A percentile compares a stretch with the other conserved stretches of the same genome.
phyloP scores from a whole-genome alignment of 2,797 vertebrate genomes.

The Tympanoctomys barrerae region DNA sequence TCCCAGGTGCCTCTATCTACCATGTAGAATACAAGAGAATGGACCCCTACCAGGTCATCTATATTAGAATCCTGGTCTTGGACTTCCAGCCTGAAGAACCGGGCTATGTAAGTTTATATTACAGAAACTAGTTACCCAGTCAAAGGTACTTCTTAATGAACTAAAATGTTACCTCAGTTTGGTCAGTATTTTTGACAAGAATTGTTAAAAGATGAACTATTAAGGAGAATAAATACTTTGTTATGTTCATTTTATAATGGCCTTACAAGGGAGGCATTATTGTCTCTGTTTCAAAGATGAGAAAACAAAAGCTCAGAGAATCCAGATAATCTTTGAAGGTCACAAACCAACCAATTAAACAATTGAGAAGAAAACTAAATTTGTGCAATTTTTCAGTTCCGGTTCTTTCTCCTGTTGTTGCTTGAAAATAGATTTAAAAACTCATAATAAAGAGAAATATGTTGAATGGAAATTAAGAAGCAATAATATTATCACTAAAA shows the following conservation, averaged over 20 bases:
- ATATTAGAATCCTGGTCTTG: not conserved
- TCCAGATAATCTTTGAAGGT: not conserved
- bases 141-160: not conserved
- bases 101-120: not conserved
- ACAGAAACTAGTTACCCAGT: not conserved
- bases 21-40: not conserved
- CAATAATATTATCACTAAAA: constrained; percentile 29
- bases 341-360: constrained; percentile 19
- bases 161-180: not conserved
- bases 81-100: not conserved
- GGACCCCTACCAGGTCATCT: not conserved
- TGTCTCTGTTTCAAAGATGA: not conserved
- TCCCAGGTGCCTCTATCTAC: not conserved
- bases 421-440: constrained; percentile 58
- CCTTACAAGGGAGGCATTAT: not conserved
- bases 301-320: constrained; percentile 45
- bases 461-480: constrained; percentile 51
- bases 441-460: constrained; percentile 52
- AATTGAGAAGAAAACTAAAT: constrained; percentile 1
- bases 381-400: constrained; percentile 40
- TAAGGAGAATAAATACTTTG: not conserved
- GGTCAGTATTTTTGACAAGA: not conserved
- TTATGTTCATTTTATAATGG: not conserved
- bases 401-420: not conserved
- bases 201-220: not conserved